Evolutionary conservation across 2,797 vertebrate genomes (phyloP).

Genomic region (Garrulus glandarius): DNA sequence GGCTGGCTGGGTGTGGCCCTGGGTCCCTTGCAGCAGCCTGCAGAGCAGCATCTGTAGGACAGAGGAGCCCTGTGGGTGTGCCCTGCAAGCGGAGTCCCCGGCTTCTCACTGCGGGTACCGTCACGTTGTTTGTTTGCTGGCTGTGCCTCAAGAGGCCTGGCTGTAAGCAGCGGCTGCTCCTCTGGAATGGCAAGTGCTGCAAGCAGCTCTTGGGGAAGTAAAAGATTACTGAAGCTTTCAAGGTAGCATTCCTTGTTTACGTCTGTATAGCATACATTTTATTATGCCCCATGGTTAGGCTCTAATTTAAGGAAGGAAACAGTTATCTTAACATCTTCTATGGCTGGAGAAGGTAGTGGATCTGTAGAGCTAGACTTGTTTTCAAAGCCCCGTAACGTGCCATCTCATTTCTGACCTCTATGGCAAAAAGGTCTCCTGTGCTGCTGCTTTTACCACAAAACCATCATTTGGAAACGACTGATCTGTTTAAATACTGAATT

Average conservation of each 20-base stretch:
- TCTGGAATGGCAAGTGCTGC: background rate
- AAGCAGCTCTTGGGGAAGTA: background rate
- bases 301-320: background rate
- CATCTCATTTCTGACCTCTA: background rate
- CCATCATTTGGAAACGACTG: background rate
- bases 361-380: background rate
- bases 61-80: background rate
- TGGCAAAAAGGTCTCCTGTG: background rate
- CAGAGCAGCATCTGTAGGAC: background rate
- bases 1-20: background rate
- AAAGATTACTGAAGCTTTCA: background rate
- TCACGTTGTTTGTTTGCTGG: background rate
- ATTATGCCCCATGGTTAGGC: background rate
- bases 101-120: rapidly evolving
- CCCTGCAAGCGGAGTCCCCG: background rate
- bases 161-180: background rate
- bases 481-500: background rate
- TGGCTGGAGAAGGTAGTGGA: background rate
- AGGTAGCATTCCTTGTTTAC: background rate
- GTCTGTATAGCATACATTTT: background rate
- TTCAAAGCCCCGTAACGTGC: background rate
- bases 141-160: background rate
- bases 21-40: background rate
- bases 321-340: background rate
- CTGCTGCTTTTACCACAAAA: background rate